Evolutionary conservation across 92 coral and sea anemone genomes (phyloP).

Genomic region (Hydrozoanthus gracilis): DNA sequence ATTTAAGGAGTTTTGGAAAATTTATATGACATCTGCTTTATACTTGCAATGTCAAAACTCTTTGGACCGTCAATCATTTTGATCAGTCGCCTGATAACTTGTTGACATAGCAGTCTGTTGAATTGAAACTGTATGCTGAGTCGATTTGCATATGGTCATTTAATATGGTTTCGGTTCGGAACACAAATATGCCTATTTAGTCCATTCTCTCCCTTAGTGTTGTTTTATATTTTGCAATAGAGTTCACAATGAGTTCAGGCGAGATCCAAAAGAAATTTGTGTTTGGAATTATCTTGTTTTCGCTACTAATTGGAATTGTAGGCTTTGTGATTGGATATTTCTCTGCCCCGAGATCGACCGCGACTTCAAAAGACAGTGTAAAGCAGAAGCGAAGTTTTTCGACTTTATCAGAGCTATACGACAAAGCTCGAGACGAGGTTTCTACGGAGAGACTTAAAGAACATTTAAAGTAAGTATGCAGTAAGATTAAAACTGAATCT

Average conservation of each 20-base stretch:
- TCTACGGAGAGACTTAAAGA: slow-evolving; percentile 27
- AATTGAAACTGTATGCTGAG: background rate
- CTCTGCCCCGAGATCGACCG: slow-evolving; percentile 36
- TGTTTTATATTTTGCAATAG: background rate
- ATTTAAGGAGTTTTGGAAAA: background rate
- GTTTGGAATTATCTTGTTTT: slow-evolving; percentile 16
- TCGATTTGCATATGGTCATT: slow-evolving; percentile 37
- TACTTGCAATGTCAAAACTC: background rate
- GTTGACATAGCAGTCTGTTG: slow-evolving; percentile 41
- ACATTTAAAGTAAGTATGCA: slow-evolving; percentile 29
- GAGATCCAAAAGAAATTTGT: slow-evolving; percentile 38
- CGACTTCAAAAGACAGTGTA: background rate
- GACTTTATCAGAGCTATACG: background rate
- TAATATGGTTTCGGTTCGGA: background rate
- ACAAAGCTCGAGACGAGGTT: slow-evolving; percentile 16
- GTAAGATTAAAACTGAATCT: no score
- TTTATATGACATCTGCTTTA: slow-evolving; percentile 16
- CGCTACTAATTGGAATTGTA: slow-evolving; percentile 34
- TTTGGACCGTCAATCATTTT: slow-evolving; percentile 27
- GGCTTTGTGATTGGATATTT: slow-evolving; percentile 45
- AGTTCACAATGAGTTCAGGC: slow-evolving; percentile 8
- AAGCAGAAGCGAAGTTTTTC: slow-evolving; percentile 6
- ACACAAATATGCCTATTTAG: background rate
- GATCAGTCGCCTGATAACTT: background rate
- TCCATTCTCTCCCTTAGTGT: background rate